Base-by-base conservation (phyloP, 2,888 invertebrate genomes). In the Euzophera pinguis region DNA sequence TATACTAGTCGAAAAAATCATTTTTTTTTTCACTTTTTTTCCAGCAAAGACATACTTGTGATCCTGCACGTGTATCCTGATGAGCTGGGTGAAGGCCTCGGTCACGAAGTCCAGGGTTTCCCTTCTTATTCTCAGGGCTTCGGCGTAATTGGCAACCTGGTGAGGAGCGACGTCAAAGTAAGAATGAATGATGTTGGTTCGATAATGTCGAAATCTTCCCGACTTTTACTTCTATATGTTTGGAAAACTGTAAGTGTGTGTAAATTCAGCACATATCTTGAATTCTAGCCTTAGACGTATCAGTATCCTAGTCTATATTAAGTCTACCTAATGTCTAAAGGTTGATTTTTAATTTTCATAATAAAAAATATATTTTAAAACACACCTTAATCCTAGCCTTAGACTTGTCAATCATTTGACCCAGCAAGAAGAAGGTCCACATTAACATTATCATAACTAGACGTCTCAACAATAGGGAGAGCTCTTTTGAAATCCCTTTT, bases 371-470 rank as follows among this genome's bases (percentile, higher is more conserved):
- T n/a, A n/a, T n/a, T n/a, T n/a, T n/a, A n/a, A n/a, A n/a, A n/a
- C 73, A 53, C 12, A 91, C 91, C 84, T 92, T 91, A 63, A 92
- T 92, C 59, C 94, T 91, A 54, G 95, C 93, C 85, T 98, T 97
- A 41, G 95, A 94, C 77, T 97, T 95, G 76, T 99, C 98, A 60
- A 98, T 95, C 88, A 97, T 93, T 88, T 98, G 98, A 27, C 97
- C 98, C 53, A 99, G 86, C 51, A 97, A 90, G 71, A 98, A 92
- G 78, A 98, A 97, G 92, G 74, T 99, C 98, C 37, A 98, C 96
- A 78, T 99, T 99, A 60, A 99, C 97, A 71, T 97, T 98, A 73
- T 98, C 97, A 74, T 98, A 98, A 12, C 99, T 95, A 6, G 98
- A 99, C 0, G 98, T 97, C 90, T 99, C 99, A 52, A 99, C 94